phyloP scores from a whole-genome alignment of 1,140 invertebrate species.

The Amyelois transitella region DNA sequence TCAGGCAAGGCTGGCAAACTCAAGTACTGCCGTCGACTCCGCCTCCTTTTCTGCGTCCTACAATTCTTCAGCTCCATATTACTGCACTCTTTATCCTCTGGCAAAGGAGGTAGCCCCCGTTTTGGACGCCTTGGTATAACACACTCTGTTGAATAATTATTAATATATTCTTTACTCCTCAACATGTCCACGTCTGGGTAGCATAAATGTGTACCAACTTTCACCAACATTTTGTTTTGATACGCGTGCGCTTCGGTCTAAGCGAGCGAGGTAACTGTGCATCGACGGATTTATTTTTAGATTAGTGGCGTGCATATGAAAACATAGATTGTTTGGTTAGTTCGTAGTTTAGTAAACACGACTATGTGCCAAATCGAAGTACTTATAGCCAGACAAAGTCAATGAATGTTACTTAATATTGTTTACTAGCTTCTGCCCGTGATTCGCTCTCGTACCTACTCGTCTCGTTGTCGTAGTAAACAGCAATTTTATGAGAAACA shows the following conservation, averaged over 20 bases:
- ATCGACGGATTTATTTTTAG: constrained; percentile 13
- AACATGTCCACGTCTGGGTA: constrained; percentile 57
- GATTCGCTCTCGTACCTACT: too few species aligned
- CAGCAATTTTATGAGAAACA: too few species aligned
- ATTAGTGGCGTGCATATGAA: constrained; percentile 8
- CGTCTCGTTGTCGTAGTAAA: too few species aligned
- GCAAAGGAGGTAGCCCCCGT: constrained; percentile 45
- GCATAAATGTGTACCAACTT: constrained; percentile 32
- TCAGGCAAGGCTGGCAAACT: constrained; percentile 47
- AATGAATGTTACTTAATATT: background rate
- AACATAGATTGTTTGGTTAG: constrained; percentile 1
- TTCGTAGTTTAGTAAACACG: constrained; percentile 2
- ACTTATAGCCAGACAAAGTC: background rate
- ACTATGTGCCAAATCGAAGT: constrained; percentile 1
- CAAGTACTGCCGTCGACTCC: constrained; percentile 39
- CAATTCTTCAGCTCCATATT: constrained; percentile 40
- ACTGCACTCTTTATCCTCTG: constrained; percentile 57
- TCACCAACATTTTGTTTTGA: constrained; percentile 41
- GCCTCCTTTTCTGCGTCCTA: constrained; percentile 34
- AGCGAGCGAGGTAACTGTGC: constrained; percentile 34
- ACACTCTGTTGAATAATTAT: constrained; percentile 45
- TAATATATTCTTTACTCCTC: constrained; percentile 40
- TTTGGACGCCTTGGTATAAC: constrained; percentile 44
- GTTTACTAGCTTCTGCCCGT: background rate
- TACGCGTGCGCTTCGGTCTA: constrained; percentile 30